Evolutionary conservation across 1,140 invertebrate genomes (phyloP).

Genomic region (Papilio dardanus): DNA sequence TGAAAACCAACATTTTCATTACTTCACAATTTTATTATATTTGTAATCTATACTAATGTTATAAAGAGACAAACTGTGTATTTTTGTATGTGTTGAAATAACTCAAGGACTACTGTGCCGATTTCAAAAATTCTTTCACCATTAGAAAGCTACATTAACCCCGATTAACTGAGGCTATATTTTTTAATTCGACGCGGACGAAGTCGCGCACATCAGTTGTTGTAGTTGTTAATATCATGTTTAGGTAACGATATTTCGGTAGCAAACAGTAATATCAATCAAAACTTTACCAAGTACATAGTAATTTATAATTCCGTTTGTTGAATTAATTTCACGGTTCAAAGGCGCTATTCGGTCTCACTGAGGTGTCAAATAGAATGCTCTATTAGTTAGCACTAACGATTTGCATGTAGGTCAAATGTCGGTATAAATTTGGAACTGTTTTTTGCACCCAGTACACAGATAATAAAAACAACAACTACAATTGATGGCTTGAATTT

Average conservation of each 20-base stretch:
- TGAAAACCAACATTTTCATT: background rate
- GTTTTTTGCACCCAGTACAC: background rate
- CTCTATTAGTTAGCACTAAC: slow-evolving; percentile 18
- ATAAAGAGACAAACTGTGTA: no score
- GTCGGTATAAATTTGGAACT: background rate
- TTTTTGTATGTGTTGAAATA: no score
- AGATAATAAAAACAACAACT: no score
- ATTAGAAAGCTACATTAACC: no score
- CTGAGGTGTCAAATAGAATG: slow-evolving; percentile 23
- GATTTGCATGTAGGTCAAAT: slow-evolving; percentile 17
- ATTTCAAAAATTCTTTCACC: no score
- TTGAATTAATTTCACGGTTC: slow-evolving; percentile 11
- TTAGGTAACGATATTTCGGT: background rate
- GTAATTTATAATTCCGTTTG: slow-evolving; percentile 11
- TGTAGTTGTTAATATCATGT: background rate
- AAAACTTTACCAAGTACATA: slow-evolving; percentile 1
- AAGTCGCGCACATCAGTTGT: no score
- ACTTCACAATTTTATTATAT: background rate
- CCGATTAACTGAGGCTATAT: no score
- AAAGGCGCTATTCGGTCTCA: background rate
- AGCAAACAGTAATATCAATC: background rate
- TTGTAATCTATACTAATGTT: no score
- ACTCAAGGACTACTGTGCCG: no score
- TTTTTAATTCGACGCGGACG: no score
- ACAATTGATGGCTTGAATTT: no score